Evolutionary conservation across 2,113 vertebrate species (phyloP).

Genomic region (Melanocharis versteri): DNA sequence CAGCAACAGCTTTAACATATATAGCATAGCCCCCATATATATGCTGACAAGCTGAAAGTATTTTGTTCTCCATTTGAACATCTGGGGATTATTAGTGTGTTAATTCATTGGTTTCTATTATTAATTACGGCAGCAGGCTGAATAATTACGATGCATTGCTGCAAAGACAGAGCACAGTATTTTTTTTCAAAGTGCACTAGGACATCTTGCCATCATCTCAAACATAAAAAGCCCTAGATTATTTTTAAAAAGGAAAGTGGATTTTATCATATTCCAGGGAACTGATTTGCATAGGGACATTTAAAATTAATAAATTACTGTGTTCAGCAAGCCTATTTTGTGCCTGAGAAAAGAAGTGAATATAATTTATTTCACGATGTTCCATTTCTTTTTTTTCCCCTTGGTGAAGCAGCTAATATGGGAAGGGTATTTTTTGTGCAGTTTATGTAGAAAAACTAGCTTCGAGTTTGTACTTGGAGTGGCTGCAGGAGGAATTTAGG

Average conservation of each 20-base stretch:
- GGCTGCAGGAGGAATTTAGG: not conserved
- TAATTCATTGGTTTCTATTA: conserved; percentile 70
- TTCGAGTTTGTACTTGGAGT: not conserved
- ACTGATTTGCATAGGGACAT: conserved; percentile 64
- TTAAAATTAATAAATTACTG: conserved; percentile 67
- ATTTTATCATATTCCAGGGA: conserved; percentile 61
- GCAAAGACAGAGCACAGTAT: conserved; percentile 27
- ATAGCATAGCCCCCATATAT: conserved; percentile 36
- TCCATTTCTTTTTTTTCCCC: not conserved
- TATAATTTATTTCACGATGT: conserved; percentile 48
- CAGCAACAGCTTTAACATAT: not conserved
- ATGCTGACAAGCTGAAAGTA: conserved; percentile 67
- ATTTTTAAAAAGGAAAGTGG: conserved; percentile 64
- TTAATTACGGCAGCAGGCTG: conserved; percentile 67
- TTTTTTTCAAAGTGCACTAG: conserved; percentile 32
- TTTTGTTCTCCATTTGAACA: conserved; percentile 68
- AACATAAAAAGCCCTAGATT: conserved; percentile 51
- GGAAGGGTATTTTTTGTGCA: not conserved
- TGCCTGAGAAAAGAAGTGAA: conserved; percentile 41
- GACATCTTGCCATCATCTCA: conserved; percentile 61
- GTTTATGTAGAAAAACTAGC: not conserved
- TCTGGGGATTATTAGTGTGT: conserved; percentile 73
- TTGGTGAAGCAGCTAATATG: conserved; percentile 17
- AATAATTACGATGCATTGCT: conserved; percentile 63
- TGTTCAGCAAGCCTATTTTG: conserved; percentile 55